Conservation (phyloP, 2,113 vertebrate genomes). For the Polypterus senegalus region DNA sequence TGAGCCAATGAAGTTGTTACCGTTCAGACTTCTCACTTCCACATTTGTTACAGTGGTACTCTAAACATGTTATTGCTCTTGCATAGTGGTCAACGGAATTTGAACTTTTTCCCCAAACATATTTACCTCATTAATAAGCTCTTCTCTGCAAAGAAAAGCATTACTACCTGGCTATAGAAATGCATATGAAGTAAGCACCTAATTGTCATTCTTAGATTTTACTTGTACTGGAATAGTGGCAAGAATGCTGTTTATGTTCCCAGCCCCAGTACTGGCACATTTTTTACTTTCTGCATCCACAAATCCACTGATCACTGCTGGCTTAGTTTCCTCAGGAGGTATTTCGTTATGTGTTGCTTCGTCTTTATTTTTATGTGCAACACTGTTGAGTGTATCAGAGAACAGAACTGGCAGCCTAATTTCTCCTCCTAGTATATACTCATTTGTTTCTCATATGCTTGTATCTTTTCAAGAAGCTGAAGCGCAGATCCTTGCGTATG, state of each 20-base stretch:
- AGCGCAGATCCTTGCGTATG: slow-evolving; percentile 12
- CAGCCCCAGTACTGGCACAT: slow-evolving; percentile 6
- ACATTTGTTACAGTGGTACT: slow-evolving; percentile 5
- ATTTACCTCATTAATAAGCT: slow-evolving; percentile 13
- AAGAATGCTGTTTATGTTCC: slow-evolving; percentile 16
- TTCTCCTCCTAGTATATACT: slow-evolving; percentile 17
- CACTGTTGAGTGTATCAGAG: slow-evolving; percentile 5
- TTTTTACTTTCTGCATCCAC: background rate
- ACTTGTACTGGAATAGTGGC: slow-evolving; percentile 17
- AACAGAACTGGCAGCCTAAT: slow-evolving; percentile 13
- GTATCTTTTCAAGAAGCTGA: slow-evolving; percentile 16
- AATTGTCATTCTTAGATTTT: slow-evolving; percentile 18
- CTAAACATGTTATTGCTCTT: slow-evolving; percentile 7
- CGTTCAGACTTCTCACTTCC: slow-evolving; percentile 12
- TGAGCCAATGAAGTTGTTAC: slow-evolving; percentile 18
- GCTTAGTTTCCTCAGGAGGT: slow-evolving; percentile 3
- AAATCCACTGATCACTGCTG: no score
- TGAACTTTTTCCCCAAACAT: slow-evolving; percentile 16
- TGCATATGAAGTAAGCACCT: slow-evolving; percentile 8
- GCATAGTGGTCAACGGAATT: slow-evolving; percentile 17
- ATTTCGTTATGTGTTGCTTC: slow-evolving; percentile 7
- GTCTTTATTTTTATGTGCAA: background rate
- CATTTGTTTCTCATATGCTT: slow-evolving; percentile 2
- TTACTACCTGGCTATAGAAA: slow-evolving; percentile 21
- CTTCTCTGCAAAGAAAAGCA: slow-evolving; percentile 13